phyloP scores from a whole-genome alignment of 2,113 vertebrate species.

The Podiceps cristatus region DNA sequence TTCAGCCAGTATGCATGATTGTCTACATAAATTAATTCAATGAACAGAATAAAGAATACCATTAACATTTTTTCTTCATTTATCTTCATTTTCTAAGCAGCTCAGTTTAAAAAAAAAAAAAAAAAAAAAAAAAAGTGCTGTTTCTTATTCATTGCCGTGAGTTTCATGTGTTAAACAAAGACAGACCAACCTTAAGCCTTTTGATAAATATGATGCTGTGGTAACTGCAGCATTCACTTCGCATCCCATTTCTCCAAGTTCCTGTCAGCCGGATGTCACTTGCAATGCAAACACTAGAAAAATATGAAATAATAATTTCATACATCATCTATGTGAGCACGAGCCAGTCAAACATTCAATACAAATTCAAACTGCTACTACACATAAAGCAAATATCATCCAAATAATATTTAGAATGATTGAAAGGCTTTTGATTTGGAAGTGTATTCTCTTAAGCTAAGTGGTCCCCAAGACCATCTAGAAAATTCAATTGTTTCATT shows the following conservation, averaged over 20 bases:
- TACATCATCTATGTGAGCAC: slow-evolving; percentile 85
- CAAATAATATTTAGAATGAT: slow-evolving; percentile 98
- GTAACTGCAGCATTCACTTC: slow-evolving; percentile 78
- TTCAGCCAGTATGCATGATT: slow-evolving; percentile 20
- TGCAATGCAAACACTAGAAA: slow-evolving; percentile 86
- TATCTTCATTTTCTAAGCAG: slow-evolving; percentile 61
- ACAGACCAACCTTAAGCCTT: slow-evolving; percentile 77
- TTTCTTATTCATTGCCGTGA: slow-evolving; percentile 45
- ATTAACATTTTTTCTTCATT: slow-evolving; percentile 65
- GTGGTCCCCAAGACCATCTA: slow-evolving; percentile 97
- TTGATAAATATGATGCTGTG: slow-evolving; percentile 80
- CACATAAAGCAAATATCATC: slow-evolving; percentile 87
- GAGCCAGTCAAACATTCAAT: slow-evolving; percentile 90
- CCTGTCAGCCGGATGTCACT: slow-evolving; percentile 87
- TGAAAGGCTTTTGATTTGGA: slow-evolving; percentile 99
- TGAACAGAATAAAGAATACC: slow-evolving; percentile 55
- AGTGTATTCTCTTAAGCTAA: slow-evolving; percentile 99
- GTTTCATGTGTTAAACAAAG: slow-evolving; percentile 76
- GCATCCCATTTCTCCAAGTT: slow-evolving; percentile 80
- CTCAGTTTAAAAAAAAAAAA: slow-evolving; percentile 6
- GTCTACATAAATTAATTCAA: slow-evolving; percentile 49
- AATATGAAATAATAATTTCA: slow-evolving; percentile 92
- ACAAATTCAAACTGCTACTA: slow-evolving; percentile 89
- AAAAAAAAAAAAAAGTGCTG: not conserved
- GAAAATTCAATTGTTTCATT: slow-evolving; percentile 99